Base-by-base conservation (phyloP, 1,140 invertebrate genomes). In the Danaus plexippus region DNA sequence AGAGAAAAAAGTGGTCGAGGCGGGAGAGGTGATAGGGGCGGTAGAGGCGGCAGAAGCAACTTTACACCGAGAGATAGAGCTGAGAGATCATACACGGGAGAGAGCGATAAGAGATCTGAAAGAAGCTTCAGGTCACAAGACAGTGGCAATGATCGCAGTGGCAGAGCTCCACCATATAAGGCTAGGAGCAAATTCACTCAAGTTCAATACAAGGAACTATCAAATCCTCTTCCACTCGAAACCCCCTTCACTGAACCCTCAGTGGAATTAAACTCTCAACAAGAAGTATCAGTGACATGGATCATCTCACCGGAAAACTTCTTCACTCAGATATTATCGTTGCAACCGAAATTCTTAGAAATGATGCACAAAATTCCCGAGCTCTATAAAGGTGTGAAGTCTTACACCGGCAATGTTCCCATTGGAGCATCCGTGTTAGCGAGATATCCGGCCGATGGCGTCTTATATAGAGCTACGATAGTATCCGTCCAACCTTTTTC, bases 321-420 rank as follows among this genome's bases (percentile, higher is more conserved):
- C 76, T 93, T 91, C 64, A 90, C 91, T 9, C 92, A 93, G 66
- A 73, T 90, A n/a, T 67, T 88, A 22, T 83, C 86, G 1, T 56
- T 81, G 52, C 75, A 90, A 61, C 60, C 71, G 0, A 88, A 90
- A 65, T 93, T 93, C 67, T 83, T 89, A 11, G 70, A 79, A 32
- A 89, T 94, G 88, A 92, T 95, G 90, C 88, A 90, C 53, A 88
- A 91, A 32, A 92, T 95, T 55, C 92, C 93, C 48, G 80, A 87
- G 48, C 75, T 89, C 10, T 94, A 94, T 69, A 88, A 84, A 47
- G 87, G 84, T 0, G 82, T 88, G n/a, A 89, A 86, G 63, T 87
- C 72, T 7, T 77, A 78, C 41, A 74, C 84, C 8, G 88, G 87
- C 9, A 69, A 71, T 0, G 66, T 87, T 0, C 71, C 86, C 2